These are phyloP conservation scores for Drosophila fulvimacula DNA, from an alignment of 2,888 invertebrate species.

Conservation along the genomic window DNA sequence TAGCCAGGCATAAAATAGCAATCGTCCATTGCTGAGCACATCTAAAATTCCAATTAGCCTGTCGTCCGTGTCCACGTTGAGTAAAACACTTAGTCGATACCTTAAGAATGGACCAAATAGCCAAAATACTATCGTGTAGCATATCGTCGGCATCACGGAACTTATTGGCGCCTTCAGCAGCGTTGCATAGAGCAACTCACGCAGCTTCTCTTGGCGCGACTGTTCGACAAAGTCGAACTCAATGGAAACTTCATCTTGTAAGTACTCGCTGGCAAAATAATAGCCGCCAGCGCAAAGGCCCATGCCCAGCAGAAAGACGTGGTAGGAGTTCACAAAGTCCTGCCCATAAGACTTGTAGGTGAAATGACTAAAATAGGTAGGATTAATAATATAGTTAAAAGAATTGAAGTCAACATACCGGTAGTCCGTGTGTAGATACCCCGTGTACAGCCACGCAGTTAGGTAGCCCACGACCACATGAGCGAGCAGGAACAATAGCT, in stretches of 20 bases:
- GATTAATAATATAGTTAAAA: no score
- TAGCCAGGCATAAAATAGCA: constrained; percentile 89
- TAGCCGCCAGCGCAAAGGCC: constrained; percentile 89
- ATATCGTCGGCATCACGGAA: constrained; percentile 88
- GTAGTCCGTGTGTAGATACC: constrained; percentile 87
- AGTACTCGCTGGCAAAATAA: constrained; percentile 80
- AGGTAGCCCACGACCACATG: constrained; percentile 89
- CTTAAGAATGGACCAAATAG: constrained; percentile 86
- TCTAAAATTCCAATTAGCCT: constrained; percentile 82
- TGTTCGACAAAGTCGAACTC: constrained; percentile 89
- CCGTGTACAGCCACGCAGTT: constrained; percentile 89
- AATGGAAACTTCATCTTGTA: constrained; percentile 83
- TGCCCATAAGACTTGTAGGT: constrained; percentile 71
- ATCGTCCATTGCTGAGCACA: constrained; percentile 67
- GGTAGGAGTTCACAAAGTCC: constrained; percentile 88
- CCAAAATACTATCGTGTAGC: constrained; percentile 88
- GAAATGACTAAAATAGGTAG: constrained; percentile 67
- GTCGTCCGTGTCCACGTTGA: constrained; percentile 85
- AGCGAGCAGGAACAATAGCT: constrained; percentile 85
- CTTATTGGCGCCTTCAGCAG: constrained; percentile 87
- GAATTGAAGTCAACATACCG: constrained; percentile 80
- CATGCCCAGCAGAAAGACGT: constrained; percentile 88
- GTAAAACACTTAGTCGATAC: constrained; percentile 85
- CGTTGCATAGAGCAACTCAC: constrained; percentile 87
- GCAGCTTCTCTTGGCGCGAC: constrained; percentile 86